These are phyloP conservation scores for Corapipo altera DNA, from an alignment of 2,113 vertebrate genomes.

Conservation along the genomic window DNA sequence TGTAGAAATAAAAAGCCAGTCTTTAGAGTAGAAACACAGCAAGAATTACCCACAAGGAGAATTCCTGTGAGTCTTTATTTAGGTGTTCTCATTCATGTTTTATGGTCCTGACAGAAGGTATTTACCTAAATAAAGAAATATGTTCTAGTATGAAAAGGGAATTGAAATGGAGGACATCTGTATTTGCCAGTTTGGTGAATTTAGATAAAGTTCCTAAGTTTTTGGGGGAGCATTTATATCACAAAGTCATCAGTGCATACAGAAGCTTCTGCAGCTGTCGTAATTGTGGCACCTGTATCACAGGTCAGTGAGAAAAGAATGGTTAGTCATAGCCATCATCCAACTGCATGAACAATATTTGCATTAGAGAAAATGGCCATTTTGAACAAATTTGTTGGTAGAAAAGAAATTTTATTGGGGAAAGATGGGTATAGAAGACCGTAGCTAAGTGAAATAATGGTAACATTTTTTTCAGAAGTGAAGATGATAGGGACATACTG, in stretches of 20 bases:
- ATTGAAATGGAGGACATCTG: neutral
- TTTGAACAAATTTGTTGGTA: neutral
- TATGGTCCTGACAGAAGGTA: accelerated
- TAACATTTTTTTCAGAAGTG: neutral
- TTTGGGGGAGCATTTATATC: neutral
- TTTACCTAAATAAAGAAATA: neutral
- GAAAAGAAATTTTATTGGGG: neutral
- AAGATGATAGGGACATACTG: neutral
- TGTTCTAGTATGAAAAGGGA: neutral
- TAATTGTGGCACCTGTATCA: neutral
- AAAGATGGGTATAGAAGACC: neutral
- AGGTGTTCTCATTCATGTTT: neutral
- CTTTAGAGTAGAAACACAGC: neutral
- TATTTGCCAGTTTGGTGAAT: neutral
- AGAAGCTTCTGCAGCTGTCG: neutral
- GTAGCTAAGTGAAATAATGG: neutral
- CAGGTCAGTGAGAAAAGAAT: neutral
- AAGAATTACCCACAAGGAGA: neutral
- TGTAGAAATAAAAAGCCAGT: neutral
- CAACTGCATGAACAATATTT: neutral
- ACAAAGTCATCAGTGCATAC: neutral
- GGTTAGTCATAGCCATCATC: neutral
- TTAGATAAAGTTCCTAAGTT: neutral
- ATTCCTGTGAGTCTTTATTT: neutral
- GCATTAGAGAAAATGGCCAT: neutral